Evolutionary conservation across 2,113 vertebrate species (phyloP).

Genomic region (Neomonachus schauinslandi): DNA sequence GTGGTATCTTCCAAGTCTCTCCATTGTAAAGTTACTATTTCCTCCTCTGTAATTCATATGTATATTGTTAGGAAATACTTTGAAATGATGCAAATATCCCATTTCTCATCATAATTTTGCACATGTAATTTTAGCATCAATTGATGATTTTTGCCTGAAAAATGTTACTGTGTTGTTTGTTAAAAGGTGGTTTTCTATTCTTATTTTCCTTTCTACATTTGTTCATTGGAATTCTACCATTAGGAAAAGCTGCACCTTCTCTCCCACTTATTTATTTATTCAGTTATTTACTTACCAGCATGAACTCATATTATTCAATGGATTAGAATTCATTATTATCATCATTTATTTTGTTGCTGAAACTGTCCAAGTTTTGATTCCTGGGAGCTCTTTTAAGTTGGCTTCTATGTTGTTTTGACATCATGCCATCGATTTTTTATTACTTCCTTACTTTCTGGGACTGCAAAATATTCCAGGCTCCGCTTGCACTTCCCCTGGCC

Average conservation of each 20-base stretch:
- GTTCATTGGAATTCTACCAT: neutral
- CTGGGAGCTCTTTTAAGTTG: neutral
- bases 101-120: neutral
- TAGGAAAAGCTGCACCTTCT: neutral
- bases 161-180: neutral
- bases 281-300: neutral
- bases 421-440: neutral
- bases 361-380: neutral
- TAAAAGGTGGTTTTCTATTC: neutral
- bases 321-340: neutral
- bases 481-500: conserved; percentile 1
- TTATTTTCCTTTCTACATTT: neutral
- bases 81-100: neutral
- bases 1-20: neutral
- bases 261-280: neutral
- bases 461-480: neutral
- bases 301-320: neutral
- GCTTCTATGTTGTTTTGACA: neutral
- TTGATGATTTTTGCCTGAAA: neutral
- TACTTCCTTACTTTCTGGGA: neutral
- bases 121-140: neutral
- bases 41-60: neutral
- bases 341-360: conserved; percentile 6
- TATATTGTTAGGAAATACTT: neutral
- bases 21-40: neutral